Evolutionary conservation across 92 coral and sea anemone genomes (phyloP), one percentile per base, ranked within the genome.

Genomic region (Zoanthus solanderi): DNA sequence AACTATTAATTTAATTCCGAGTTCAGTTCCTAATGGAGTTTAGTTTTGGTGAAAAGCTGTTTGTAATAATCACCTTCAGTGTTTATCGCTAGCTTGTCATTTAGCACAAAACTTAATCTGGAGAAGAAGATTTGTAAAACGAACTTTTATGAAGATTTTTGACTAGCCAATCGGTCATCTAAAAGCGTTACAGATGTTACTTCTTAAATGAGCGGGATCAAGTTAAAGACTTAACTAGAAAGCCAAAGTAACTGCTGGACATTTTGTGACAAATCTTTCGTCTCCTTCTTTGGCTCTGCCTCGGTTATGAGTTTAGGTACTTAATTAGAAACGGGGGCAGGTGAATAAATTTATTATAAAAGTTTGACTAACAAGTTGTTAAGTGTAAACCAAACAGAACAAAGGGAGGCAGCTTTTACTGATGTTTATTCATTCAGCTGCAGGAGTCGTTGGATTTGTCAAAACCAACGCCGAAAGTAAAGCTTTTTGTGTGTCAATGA

Each of bases 311-410:
- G 52, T 15, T 53, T 77, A 53, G 48, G 10, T 10, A 77, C 82
- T 56, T 77, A 66, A 77, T 77, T 66, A 28, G 66, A 54, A 45
- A 50, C 66, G 67, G 54, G 67, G 28, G 58, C 11, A 23, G 14
- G 9, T 30, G 31, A 81, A 44, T 28, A 71, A 44, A 12, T 23
- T 81, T 28, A 46, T 46, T 67, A 52, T 46, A 9, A 48, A 61
- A 52, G 75, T 47, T 46, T 81, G 45, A 75, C 66, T 81, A 65
- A 81, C 63, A 75, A 81, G 85, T 1, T 81, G 75, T 66, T 65
- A 60, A 81, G 75, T 81, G 85, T 81, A 81, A 81, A 67, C 75
- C 75, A 81, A 66, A 81, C 60, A 66, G 58, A 46, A 66, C 85
- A 81, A 81, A 81, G 75, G 30, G 18, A 18, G 5, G 47, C 69